Percentiles rank a stretch among this genome's conserved stretches.
Evolutionary conservation across 1,140 invertebrate species (phyloP).

Genomic region (Yoshiicerus persimilis): DNA sequence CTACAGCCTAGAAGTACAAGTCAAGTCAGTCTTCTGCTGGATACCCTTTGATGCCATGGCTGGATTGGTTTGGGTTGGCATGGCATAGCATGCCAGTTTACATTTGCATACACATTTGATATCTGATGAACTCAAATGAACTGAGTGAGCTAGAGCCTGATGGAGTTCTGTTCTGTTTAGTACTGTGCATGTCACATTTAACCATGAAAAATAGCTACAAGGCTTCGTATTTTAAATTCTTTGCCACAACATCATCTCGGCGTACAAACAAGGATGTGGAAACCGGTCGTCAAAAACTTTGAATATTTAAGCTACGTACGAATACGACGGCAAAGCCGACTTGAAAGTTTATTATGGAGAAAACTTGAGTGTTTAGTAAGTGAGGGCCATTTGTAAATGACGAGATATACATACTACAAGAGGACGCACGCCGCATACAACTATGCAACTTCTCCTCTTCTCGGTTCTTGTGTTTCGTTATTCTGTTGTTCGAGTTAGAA

Average conservation of each 20-base stretch:
- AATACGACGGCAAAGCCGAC: not conserved
- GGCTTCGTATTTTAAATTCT: slow-evolving; percentile 22
- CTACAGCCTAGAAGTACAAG: not conserved
- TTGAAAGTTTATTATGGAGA: slow-evolving; percentile 16
- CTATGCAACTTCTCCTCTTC: not conserved
- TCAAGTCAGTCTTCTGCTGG: not conserved
- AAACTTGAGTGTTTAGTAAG: slow-evolving; percentile 14
- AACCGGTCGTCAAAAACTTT: slow-evolving; percentile 22
- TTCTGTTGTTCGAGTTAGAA: no score
- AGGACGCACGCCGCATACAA: not conserved
- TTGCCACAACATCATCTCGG: slow-evolving; percentile 1
- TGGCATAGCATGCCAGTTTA: not conserved
- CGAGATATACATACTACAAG: not conserved
- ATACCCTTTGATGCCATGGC: not conserved
- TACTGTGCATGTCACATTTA: slow-evolving; percentile 19
- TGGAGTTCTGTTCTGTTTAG: not conserved
- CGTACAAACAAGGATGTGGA: slow-evolving; percentile 7
- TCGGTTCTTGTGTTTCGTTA: not conserved
- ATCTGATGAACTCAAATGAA: slow-evolving; percentile 36
- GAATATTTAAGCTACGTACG: not conserved
- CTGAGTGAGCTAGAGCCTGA: slow-evolving; percentile 1
- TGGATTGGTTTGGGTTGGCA: not conserved
- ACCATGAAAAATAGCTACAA: slow-evolving; percentile 18
- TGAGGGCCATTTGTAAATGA: slow-evolving; percentile 19
- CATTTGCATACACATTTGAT: slow-evolving; percentile 12